A percentile compares a stretch with the other conserved stretches of the same genome.
These are phyloP conservation scores for Drosophila siamana DNA, from an alignment of 2,888 invertebrate species.

Conservation along the genomic window DNA sequence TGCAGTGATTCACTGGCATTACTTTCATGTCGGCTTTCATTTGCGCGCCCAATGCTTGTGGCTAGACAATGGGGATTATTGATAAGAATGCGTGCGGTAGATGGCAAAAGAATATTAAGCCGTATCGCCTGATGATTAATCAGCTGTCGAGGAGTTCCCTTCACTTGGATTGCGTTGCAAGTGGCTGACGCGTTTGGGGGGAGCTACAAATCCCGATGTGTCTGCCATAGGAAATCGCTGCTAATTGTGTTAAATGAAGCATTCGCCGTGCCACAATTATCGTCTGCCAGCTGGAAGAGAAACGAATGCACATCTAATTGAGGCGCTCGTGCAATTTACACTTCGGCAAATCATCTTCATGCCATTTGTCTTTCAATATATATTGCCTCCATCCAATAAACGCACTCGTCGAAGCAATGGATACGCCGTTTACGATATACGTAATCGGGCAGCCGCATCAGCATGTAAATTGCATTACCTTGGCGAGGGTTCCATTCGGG, in stretches of 20 bases:
- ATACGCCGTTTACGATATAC: slow-evolving; percentile 49
- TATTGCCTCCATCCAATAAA: slow-evolving; percentile 16
- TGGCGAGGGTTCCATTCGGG: slow-evolving; percentile 17
- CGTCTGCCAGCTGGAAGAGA: slow-evolving; percentile 2
- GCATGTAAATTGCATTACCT: slow-evolving; percentile 80
- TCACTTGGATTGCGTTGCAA: not conserved
- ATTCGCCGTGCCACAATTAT: slow-evolving; percentile 31
- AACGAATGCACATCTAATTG: slow-evolving; percentile 50
- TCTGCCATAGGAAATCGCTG: not conserved
- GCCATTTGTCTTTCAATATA: slow-evolving; percentile 39
- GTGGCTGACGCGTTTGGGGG: not conserved
- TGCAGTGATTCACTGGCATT: slow-evolving; percentile 11
- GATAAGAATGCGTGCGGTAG: slow-evolving; percentile 1
- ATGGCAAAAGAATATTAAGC: not conserved
- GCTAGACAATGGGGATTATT: not conserved
- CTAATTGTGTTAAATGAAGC: slow-evolving; percentile 33
- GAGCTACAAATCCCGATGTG: not conserved
- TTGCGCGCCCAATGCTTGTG: not conserved
- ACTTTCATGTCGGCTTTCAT: not conserved
- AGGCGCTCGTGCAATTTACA: slow-evolving; percentile 61
- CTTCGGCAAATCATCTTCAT: slow-evolving; percentile 56
- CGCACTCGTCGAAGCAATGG: slow-evolving; percentile 19
- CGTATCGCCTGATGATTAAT: not conserved
- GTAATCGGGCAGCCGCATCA: slow-evolving; percentile 68
- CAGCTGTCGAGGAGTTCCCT: not conserved